These are phyloP conservation scores for Potamilus streckersoni DNA, from an alignment of 1,140 invertebrate genomes.

Conservation along the genomic window DNA sequence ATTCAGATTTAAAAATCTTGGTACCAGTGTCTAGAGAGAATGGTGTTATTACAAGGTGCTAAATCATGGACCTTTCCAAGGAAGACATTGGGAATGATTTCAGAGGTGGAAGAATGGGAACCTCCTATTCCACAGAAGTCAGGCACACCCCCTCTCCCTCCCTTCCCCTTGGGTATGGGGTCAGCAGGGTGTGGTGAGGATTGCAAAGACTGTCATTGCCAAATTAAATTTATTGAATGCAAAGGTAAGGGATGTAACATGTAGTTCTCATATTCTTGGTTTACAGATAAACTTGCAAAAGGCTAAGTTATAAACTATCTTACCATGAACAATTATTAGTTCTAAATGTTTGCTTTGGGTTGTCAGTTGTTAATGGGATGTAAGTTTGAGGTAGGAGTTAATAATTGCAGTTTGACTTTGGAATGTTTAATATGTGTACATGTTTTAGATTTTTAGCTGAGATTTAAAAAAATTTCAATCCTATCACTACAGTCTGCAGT, in stretches of 20 bases:
- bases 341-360: no score
- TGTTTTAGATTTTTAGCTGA: no score
- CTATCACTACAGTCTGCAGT: no score
- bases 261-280: background rate
- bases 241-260: constrained; percentile 24
- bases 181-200: constrained; percentile 16
- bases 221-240: constrained; percentile 26
- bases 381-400: no score
- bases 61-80: constrained; percentile 13
- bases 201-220: constrained; percentile 32
- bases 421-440: no score
- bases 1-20: no score
- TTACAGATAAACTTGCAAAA: no score
- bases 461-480: no score
- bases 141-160: constrained; percentile 6
- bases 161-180: background rate
- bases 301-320: no score
- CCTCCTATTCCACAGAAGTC: constrained; percentile 6
- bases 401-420: no score
- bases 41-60: constrained; percentile 28
- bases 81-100: constrained; percentile 27
- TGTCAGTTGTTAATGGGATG: no score
- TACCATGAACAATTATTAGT: no score
- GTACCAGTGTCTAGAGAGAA: background rate
- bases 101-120: constrained; percentile 27